Conservation (phyloP, 2,113 vertebrate species). For the Osmerus eperlanus region DNA sequence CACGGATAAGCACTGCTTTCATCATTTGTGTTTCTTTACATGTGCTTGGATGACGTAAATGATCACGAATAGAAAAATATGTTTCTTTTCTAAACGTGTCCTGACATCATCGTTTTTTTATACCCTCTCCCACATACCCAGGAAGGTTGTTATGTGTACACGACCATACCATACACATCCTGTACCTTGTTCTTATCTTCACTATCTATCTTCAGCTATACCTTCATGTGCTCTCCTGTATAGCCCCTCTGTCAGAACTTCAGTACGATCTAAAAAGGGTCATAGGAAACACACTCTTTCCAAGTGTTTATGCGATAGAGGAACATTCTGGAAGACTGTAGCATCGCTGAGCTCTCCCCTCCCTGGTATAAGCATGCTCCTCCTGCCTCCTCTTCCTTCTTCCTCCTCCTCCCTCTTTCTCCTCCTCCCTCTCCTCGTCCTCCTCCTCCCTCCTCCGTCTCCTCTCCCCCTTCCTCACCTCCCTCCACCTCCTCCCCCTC, state of each 20-base stretch:
- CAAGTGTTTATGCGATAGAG: too few relatives aligned
- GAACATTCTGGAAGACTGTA: not conserved
- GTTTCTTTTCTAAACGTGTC: not conserved
- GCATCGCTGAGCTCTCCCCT: not conserved
- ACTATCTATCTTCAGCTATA: too few relatives aligned
- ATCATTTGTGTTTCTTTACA: not conserved
- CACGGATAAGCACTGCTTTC: conserved; percentile 45
- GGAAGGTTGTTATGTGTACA: too few relatives aligned
- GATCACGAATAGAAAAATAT: conserved; percentile 16
- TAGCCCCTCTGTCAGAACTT: too few relatives aligned
- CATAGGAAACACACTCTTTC: too few relatives aligned
- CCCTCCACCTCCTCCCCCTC: not conserved
- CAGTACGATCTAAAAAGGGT: too few relatives aligned
- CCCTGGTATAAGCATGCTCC: not conserved
- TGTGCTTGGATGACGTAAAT: not conserved
- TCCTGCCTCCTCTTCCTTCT: not conserved
- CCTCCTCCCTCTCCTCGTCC: not conserved
- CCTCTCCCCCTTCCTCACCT: conserved; percentile 22
- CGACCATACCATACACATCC: too few relatives aligned
- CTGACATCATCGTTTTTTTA: conserved; percentile 13
- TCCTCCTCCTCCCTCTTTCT: not conserved
- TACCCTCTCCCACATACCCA: too few relatives aligned
- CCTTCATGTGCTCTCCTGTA: too few relatives aligned
- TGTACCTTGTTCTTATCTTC: too few relatives aligned
- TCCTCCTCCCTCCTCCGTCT: conserved; percentile 39